phyloP scores from a whole-genome alignment of 2,113 vertebrate genomes.

The Astatotilapia flaviijosephi region DNA sequence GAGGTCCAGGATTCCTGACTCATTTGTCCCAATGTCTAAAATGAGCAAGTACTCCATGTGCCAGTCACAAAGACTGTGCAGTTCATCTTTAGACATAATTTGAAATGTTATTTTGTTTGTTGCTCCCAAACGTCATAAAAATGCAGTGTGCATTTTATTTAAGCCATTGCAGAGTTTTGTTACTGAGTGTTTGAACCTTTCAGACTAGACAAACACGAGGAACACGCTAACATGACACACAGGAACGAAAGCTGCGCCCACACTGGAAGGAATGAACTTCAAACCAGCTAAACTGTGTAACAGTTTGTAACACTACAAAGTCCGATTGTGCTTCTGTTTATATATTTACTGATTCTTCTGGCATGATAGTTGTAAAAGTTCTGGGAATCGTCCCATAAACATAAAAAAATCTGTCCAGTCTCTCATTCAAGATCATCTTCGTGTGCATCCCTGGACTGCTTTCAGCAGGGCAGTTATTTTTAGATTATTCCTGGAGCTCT shows the following conservation, averaged over 20 bases:
- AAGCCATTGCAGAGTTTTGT: not conserved
- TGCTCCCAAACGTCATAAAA: not conserved
- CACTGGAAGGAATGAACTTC: not conserved
- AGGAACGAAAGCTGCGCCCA: accelerated
- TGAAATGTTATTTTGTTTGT: not conserved
- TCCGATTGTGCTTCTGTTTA: not conserved
- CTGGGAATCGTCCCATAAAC: not conserved
- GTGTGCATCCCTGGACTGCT: not conserved
- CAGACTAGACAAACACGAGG: not conserved
- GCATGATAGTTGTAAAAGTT: not conserved
- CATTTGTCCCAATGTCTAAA: not conserved
- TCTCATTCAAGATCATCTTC: not conserved
- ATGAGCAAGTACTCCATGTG: not conserved
- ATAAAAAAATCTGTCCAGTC: not conserved
- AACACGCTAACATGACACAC: not conserved
- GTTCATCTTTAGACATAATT: not conserved
- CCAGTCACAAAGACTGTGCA: not conserved
- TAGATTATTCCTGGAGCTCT: not conserved
- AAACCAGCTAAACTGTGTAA: not conserved
- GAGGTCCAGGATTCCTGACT: not conserved
- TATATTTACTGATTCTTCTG: not conserved
- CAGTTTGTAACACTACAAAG: not conserved
- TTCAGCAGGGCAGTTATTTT: not conserved
- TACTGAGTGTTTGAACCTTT: not conserved
- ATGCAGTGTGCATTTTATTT: not conserved